Conservation (phyloP, 2,888 invertebrate genomes). For the Mantis religiosa region DNA sequence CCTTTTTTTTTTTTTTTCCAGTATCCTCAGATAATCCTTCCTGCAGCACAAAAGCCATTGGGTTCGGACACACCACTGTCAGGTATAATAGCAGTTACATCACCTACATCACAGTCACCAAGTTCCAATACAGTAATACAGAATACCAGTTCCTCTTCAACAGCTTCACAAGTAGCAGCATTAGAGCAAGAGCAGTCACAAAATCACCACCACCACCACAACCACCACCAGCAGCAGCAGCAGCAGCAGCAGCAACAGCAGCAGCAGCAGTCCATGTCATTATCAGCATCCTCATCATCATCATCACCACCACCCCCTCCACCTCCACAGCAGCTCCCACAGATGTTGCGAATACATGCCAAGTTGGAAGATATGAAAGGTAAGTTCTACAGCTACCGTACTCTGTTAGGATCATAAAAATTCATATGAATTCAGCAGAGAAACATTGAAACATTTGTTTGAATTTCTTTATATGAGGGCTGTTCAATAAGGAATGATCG, state of each 20-base stretch:
- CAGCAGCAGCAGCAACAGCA: slow-evolving; percentile 40
- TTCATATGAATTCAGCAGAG: too few species aligned
- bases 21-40: slow-evolving; percentile 77
- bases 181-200: slow-evolving; percentile 28
- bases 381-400: slow-evolving; percentile 29
- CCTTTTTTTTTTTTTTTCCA: slow-evolving; percentile 36
- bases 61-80: slow-evolving; percentile 33
- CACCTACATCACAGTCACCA: slow-evolving; percentile 10
- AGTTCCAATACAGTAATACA: slow-evolving; percentile 1
- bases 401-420: too few species aligned
- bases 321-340: background rate
- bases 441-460: too few species aligned
- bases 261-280: slow-evolving; percentile 33
- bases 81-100: background rate
- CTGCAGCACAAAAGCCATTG: slow-evolving; percentile 60
- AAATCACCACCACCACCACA: slow-evolving; percentile 38
- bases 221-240: background rate
- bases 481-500: too few species aligned
- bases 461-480: too few species aligned
- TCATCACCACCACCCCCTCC: background rate
- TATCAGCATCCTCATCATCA: slow-evolving; percentile 34
- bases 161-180: slow-evolving; percentile 6
- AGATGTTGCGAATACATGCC: slow-evolving; percentile 48
- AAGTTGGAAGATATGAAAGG: slow-evolving; percentile 91
- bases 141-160: background rate